Evolutionary conservation across 92 coral and sea anemone species (phyloP).

Genomic region (Paragorgia papillata): DNA sequence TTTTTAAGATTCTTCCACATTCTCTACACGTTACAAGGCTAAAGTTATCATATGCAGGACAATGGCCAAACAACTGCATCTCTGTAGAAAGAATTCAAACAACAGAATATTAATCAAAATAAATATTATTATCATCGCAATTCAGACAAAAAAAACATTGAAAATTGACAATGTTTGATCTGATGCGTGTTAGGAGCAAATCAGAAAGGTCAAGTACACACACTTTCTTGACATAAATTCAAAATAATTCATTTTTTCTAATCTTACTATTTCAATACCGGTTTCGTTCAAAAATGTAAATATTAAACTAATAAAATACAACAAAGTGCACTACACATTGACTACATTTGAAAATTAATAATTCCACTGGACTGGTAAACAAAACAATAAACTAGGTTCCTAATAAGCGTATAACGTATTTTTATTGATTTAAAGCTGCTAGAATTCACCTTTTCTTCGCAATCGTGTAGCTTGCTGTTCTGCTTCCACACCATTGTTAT

Average conservation of each 20-base stretch:
- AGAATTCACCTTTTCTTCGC: conserved; percentile 74
- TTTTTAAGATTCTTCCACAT: conserved; percentile 84
- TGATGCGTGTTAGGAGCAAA: not conserved
- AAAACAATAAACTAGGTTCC: not conserved
- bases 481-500: conserved; percentile 85
- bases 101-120: conserved; percentile 12
- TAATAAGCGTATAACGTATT: not conserved
- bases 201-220: conserved; percentile 19
- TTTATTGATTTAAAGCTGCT: not conserved
- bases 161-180: conserved; percentile 6
- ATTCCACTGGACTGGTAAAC: not conserved
- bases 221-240: not conserved
- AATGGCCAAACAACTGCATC: conserved; percentile 89
- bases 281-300: not conserved
- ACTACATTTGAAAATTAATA: not conserved
- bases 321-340: not conserved
- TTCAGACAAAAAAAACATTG: no score
- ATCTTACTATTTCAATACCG: not conserved
- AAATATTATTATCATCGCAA: not conserved
- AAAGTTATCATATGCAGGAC: conserved; percentile 92
- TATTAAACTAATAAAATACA: no score
- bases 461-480: conserved; percentile 93
- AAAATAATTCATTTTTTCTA: not conserved
- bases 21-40: conserved; percentile 80
- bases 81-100: conserved; percentile 68